phyloP scores from a whole-genome alignment of 92 coral and sea anemone genomes.

The Porites divaricata region DNA sequence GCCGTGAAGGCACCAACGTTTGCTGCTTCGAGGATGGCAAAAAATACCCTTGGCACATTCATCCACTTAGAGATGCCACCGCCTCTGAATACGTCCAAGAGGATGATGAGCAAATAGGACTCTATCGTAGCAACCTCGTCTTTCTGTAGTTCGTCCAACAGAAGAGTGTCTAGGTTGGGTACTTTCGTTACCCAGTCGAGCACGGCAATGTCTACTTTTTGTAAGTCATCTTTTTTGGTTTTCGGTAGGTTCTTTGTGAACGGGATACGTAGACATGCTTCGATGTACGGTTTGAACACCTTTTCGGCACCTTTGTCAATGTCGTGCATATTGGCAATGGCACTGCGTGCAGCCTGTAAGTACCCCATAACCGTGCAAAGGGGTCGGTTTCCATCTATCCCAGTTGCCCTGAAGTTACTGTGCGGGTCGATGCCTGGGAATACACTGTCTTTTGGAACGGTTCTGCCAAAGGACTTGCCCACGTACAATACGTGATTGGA shows the following conservation, averaged over 20 bases:
- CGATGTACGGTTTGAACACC: neutral
- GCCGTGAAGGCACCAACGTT: neutral
- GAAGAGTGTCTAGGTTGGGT: neutral
- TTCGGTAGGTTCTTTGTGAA: neutral
- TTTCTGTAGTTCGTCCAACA: neutral
- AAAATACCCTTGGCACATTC: neutral
- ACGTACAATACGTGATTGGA: constrained; percentile 11
- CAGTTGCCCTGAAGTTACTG: neutral
- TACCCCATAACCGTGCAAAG: neutral
- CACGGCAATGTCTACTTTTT: no score
- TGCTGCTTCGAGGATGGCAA: neutral
- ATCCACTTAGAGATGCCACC: constrained; percentile 4
- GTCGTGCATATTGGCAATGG: constrained; percentile 22
- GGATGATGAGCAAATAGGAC: neutral
- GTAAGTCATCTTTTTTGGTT: no score
- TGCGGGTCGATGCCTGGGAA: neutral
- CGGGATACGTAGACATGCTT: neutral
- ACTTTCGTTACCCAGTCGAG: neutral
- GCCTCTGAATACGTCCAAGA: neutral
- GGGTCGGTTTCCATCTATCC: constrained; percentile 12
- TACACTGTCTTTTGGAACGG: neutral
- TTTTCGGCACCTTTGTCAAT: neutral
- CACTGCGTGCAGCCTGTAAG: constrained; percentile 13
- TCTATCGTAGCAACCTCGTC: neutral
- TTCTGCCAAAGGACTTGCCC: neutral